Evolutionary conservation across 2,797 vertebrate species (phyloP).

Genomic region (Pterois miles): DNA sequence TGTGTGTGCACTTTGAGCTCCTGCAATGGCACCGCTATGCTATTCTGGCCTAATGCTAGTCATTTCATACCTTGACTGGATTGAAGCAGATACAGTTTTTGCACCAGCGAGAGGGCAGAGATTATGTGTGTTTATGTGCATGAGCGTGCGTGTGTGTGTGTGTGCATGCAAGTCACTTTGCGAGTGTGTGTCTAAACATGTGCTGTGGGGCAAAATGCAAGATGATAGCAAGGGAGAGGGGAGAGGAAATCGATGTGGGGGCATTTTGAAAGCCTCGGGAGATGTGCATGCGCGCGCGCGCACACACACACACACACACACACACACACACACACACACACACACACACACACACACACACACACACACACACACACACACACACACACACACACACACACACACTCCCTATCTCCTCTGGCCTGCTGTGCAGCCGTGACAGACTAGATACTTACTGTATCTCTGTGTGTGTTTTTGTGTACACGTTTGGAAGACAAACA

Average conservation of each 20-base stretch:
- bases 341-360: background rate
- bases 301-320: background rate
- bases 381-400: constrained; percentile 11
- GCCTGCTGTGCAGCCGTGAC: constrained; percentile 56
- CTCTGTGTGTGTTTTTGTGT: constrained; percentile 37
- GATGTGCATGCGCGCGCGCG: constrained; percentile 18
- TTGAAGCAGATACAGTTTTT: constrained; percentile 75
- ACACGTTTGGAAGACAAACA: constrained; percentile 43
- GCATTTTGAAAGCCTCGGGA: constrained; percentile 59
- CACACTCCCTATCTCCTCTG: constrained; percentile 36
- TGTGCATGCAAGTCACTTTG: constrained; percentile 28
- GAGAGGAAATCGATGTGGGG: constrained; percentile 74
- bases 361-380: background rate
- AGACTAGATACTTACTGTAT: constrained; percentile 52
- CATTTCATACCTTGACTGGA: constrained; percentile 80
- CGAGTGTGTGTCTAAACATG: constrained; percentile 63
- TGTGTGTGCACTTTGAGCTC: constrained; percentile 52
- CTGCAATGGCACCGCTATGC: constrained; percentile 54
- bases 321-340: background rate
- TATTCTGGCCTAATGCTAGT: constrained; percentile 75
- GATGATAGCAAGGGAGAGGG: constrained; percentile 69
- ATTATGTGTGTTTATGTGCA: constrained; percentile 63
- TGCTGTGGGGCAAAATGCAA: constrained; percentile 71
- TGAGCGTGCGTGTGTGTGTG: constrained; percentile 10
- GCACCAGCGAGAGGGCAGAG: constrained; percentile 65